Evolutionary conservation across 2,888 invertebrate genomes (phyloP).

Genomic region (Harpalus rufipes): DNA sequence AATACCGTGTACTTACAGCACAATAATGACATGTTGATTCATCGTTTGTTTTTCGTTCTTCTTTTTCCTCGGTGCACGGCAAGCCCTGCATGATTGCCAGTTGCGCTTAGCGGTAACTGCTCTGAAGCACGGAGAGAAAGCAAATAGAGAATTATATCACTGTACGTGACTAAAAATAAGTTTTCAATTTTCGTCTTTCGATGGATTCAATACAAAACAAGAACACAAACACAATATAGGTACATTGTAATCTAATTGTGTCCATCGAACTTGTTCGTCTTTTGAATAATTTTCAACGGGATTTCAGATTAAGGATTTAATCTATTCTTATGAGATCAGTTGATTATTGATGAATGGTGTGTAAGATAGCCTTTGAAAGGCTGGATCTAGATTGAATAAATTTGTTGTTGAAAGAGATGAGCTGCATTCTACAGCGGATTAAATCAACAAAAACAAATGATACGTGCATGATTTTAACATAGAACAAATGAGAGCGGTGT

Average conservation of each 20-base stretch:
- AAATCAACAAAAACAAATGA: constrained; percentile 33
- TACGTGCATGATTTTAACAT: neutral
- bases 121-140: constrained; percentile 53
- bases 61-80: constrained; percentile 35
- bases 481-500: neutral
- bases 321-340: constrained; percentile 38
- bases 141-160: constrained; percentile 49
- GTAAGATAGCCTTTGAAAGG: constrained; percentile 20
- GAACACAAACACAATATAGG: constrained; percentile 43
- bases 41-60: constrained; percentile 60
- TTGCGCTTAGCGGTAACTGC: constrained; percentile 62
- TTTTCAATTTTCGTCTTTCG: constrained; percentile 54
- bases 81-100: constrained; percentile 56
- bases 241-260: constrained; percentile 62
- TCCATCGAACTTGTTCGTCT: constrained; percentile 24
- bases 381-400: constrained; percentile 40
- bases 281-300: constrained; percentile 55
- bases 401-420: constrained; percentile 47
- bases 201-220: constrained; percentile 42
- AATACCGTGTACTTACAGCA: constrained; percentile 59
- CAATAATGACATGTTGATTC: constrained; percentile 66
- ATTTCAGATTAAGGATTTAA: constrained; percentile 41
- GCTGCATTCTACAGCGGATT: constrained; percentile 49
- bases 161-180: constrained; percentile 61
- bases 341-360: constrained; percentile 42